Percentiles rank a stretch among this genome's conserved stretches.
These are phyloP conservation scores for Microcebus griseorufus DNA, from an alignment of 2,113 vertebrate genomes.

Conservation along the genomic window DNA sequence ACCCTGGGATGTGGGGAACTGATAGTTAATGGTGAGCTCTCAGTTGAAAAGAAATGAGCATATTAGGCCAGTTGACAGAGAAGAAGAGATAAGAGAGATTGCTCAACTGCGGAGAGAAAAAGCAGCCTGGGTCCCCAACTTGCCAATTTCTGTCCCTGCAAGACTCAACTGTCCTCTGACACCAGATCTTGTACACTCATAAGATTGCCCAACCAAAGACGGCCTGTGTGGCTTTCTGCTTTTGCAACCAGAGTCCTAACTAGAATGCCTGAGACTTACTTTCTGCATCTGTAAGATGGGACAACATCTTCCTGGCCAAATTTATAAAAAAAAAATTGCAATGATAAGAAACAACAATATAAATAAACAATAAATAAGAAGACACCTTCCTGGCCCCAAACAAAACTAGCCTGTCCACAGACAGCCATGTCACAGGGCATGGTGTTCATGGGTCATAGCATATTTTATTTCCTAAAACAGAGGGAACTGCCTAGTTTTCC, in stretches of 20 bases:
- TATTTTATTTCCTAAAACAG: background rate
- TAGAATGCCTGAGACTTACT: background rate
- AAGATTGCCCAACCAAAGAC: background rate
- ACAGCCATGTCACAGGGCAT: background rate
- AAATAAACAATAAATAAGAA: background rate
- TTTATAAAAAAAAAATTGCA: background rate
- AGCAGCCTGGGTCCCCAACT: background rate
- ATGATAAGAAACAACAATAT: background rate
- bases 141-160: background rate
- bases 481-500: background rate
- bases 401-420: background rate
- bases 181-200: background rate
- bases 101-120: background rate
- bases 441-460: background rate
- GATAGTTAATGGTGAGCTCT: background rate
- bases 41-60: background rate
- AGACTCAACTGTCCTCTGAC: background rate
- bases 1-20: background rate
- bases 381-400: background rate
- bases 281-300: background rate
- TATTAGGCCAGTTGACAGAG: background rate
- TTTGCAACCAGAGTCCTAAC: background rate
- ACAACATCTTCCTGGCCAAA: background rate
- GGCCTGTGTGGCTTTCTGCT: background rate
- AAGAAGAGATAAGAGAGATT: background rate